Evolutionary conservation across 2,888 invertebrate species (phyloP), one percentile per base, ranked within the genome.

Genomic region (Sinohyriopsis cumingii): DNA sequence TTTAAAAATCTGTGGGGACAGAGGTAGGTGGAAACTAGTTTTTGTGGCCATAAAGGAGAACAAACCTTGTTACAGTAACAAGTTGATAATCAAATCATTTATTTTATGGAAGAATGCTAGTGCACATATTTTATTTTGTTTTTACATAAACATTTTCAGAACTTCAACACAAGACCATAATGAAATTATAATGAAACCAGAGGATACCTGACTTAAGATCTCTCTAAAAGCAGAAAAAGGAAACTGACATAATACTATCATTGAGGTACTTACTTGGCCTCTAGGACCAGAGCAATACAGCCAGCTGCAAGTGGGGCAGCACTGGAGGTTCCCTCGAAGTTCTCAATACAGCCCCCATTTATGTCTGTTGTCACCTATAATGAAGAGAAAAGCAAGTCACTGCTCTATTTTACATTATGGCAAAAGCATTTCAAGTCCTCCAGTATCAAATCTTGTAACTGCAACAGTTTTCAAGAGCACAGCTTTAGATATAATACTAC

Each of bases 261-360:
- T 33, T 28, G 25, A 1, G n/a, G n/a, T 60, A 78, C 87, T 84
- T 79, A 90, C 89, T 88, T 89, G 54, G 89, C 88, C 65, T 89
- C 84, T 3, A 90, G 77, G 1, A 84, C 82, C 5, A 89, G 82
- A 22, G 88, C 88, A 25, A 88, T 66, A 71, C 87, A 86, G 5
- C 89, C 90, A 22, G 89, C 83, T 61, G 87, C 89, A 19, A 89
- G 78, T 4, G 90, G 90, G 19, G 89, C 89, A 45, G 90, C 89
- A 73, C 86, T 86, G 1, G 89, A 89, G 3, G 90, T 90, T 22
- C 90, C 90, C 72, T 87, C 84, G 76, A 90, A 90, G 65, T 85
- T 85, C 68, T 84, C 79, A 5, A 86, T 86, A 78, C 90, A 90
- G 4, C 83, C 83, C 20, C 80, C 82, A 69, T 84, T 69, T 12